Percentiles rank a stretch among this genome's conserved stretches.
Evolutionary conservation across 2,888 invertebrate genomes (phyloP).

Genomic region (Melikaiella ostensackeni): DNA sequence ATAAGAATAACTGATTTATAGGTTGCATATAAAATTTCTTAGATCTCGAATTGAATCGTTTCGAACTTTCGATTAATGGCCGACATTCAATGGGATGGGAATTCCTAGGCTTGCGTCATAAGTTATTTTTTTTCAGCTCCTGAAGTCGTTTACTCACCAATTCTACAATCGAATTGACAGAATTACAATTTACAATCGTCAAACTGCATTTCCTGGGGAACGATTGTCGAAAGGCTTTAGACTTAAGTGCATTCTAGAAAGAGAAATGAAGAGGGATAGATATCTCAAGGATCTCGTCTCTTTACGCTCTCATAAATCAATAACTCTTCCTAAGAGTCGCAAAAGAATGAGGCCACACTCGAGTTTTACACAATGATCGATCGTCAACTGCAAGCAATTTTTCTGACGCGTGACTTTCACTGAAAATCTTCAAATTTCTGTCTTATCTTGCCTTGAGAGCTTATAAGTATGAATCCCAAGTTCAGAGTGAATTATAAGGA

Average conservation of each 20-base stretch:
- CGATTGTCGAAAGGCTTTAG: neutral
- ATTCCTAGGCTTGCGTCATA: too few relatives aligned
- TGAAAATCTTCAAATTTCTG: neutral
- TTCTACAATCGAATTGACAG: neutral
- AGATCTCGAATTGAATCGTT: neutral
- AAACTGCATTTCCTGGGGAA: neutral
- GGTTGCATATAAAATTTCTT: too few relatives aligned
- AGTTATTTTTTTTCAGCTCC: too few relatives aligned
- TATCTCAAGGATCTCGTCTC: conserved; percentile 14
- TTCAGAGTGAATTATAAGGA: neutral
- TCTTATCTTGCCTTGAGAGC: neutral
- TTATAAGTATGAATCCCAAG: neutral
- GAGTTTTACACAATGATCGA: conserved; percentile 50
- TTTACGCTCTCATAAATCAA: conserved; percentile 48
- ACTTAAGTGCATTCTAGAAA: neutral
- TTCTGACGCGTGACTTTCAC: conserved; percentile 40
- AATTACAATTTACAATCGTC: neutral
- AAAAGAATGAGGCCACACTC: conserved; percentile 45
- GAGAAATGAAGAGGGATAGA: conserved; percentile 1
- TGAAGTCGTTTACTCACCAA: neutral
- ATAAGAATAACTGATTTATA: too few relatives aligned
- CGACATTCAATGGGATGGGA: conserved; percentile 54
- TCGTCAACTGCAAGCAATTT: conserved; percentile 45
- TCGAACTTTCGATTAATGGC: neutral
- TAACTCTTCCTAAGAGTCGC: conserved; percentile 41